Evolutionary conservation across 2,888 invertebrate genomes (phyloP).

Genomic region (Polydrusus cervinus): DNA sequence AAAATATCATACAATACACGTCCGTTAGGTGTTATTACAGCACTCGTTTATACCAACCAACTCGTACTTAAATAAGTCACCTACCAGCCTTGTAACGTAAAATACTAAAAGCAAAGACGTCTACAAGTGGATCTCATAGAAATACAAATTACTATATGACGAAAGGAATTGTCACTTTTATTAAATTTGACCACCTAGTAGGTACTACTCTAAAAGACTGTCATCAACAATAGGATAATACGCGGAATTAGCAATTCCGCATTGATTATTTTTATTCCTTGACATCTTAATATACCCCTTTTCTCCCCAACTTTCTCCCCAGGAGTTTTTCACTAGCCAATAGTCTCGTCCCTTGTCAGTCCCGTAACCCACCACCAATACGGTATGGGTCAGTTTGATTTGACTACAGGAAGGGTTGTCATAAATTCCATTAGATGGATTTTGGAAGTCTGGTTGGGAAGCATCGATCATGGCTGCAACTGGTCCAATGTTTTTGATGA

Average conservation of each 20-base stretch:
- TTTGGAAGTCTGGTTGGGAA: not conserved
- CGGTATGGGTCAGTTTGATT: constrained; percentile 71
- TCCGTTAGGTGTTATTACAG: too few relatives aligned
- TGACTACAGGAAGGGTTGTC: constrained; percentile 3
- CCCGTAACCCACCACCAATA: constrained; percentile 85
- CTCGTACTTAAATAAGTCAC: too few relatives aligned
- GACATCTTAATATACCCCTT: constrained; percentile 64
- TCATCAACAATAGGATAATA: constrained; percentile 89
- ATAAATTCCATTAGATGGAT: not conserved
- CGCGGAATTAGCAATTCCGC: constrained; percentile 86
- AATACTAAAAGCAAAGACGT: too few relatives aligned
- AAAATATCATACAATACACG: too few relatives aligned
- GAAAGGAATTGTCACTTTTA: too few relatives aligned
- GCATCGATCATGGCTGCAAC: not conserved
- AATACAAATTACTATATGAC: too few relatives aligned
- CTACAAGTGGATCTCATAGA: too few relatives aligned
- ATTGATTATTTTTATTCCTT: constrained; percentile 77
- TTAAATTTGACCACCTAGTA: too few relatives aligned
- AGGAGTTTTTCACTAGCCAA: constrained; percentile 82
- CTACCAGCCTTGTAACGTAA: too few relatives aligned
- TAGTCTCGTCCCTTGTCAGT: constrained; percentile 69
- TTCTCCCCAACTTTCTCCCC: constrained; percentile 70
- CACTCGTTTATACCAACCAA: too few relatives aligned
- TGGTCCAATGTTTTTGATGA: constrained; percentile 16
- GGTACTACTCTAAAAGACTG: too few relatives aligned